Conservation (phyloP, 1,140 invertebrate species). For the Luehdorfia chinensis region DNA sequence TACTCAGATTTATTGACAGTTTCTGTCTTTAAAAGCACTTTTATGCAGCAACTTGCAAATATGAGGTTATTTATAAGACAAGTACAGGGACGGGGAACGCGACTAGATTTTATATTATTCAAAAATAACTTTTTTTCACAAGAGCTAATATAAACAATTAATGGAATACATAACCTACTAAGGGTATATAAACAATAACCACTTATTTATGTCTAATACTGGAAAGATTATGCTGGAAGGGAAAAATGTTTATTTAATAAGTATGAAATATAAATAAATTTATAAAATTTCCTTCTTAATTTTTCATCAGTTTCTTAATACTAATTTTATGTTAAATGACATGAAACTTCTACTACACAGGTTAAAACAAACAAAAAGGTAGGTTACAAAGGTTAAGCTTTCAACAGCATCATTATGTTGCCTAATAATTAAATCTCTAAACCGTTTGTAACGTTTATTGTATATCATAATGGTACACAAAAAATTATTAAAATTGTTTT, state of each 20-base stretch:
- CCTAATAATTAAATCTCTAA: too few relatives aligned
- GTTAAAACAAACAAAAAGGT: too few relatives aligned
- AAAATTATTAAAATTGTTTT: too few relatives aligned
- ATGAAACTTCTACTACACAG: constrained; percentile 13
- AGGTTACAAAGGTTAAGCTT: too few relatives aligned
- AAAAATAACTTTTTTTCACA: neutral
- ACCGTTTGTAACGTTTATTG: too few relatives aligned
- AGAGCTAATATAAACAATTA: constrained; percentile 4
- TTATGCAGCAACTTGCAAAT: constrained; percentile 37
- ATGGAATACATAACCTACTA: neutral
- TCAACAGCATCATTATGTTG: too few relatives aligned
- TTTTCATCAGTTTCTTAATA: constrained; percentile 10
- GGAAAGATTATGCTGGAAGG: constrained; percentile 15
- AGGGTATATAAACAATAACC: neutral
- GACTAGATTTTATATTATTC: constrained; percentile 13
- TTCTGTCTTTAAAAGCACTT: constrained; percentile 71
- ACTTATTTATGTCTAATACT: neutral
- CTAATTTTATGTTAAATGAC: constrained; percentile 8
- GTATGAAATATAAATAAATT: constrained; percentile 14
- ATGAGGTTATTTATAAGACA: constrained; percentile 24
- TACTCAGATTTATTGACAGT: constrained; percentile 59
- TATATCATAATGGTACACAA: too few relatives aligned
- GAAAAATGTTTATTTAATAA: constrained; percentile 6
- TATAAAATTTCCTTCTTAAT: constrained; percentile 4
- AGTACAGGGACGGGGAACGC: constrained; percentile 33